Conservation (phyloP, 2,113 vertebrate species). For the Pagrus major region DNA sequence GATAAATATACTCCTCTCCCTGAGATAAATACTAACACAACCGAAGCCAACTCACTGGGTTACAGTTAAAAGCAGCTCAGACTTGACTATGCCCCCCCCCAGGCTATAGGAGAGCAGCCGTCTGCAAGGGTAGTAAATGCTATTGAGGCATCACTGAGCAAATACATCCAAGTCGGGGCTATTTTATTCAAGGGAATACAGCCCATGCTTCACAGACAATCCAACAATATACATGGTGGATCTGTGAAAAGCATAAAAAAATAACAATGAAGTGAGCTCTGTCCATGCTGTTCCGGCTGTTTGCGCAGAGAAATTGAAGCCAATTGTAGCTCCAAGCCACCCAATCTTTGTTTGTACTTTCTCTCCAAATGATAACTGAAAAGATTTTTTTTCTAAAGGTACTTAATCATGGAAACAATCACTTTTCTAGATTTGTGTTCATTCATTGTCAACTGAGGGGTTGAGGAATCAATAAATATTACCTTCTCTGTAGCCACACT, state of each 20-base stretch:
- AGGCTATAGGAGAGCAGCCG: slow-evolving; percentile 74
- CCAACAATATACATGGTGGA: slow-evolving; percentile 38
- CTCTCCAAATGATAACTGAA: background rate
- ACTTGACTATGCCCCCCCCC: slow-evolving; percentile 70
- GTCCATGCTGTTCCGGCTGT: slow-evolving; percentile 3
- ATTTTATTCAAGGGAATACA: slow-evolving; percentile 80
- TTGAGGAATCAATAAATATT: background rate
- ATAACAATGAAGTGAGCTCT: slow-evolving; percentile 26
- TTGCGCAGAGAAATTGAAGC: slow-evolving; percentile 24
- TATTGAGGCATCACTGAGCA: slow-evolving; percentile 81
- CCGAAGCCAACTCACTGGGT: slow-evolving; percentile 66
- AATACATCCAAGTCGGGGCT: slow-evolving; percentile 79
- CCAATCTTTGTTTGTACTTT: background rate
- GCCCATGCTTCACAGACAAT: slow-evolving; percentile 65
- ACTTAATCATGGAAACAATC: background rate
- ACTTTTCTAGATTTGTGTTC: background rate
- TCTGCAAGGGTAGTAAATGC: slow-evolving; percentile 80
- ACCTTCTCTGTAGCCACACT: background rate
- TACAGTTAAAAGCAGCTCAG: slow-evolving; percentile 72
- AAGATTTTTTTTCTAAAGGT: background rate
- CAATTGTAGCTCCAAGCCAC: background rate
- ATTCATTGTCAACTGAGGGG: background rate
- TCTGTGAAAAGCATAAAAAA: slow-evolving; percentile 33
- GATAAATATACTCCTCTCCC: slow-evolving; percentile 45
- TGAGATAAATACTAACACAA: slow-evolving; percentile 64